phyloP scores from a whole-genome alignment of 2,113 vertebrate genomes.

The Macquaria australasica region DNA sequence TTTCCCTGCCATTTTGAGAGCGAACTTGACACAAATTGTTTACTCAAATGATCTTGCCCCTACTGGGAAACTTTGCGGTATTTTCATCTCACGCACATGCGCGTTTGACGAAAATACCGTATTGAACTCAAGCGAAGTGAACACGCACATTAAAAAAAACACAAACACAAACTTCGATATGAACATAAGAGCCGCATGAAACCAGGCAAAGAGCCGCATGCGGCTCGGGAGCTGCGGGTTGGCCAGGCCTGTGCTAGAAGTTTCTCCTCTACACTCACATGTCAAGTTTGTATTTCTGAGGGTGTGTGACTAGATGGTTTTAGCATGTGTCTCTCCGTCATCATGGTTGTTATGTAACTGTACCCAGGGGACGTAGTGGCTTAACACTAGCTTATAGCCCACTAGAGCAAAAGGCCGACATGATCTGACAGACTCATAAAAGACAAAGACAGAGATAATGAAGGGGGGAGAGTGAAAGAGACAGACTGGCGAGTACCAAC shows the following conservation, averaged over 20 bases:
- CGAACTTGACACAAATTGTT: too few relatives aligned
- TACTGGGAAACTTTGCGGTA: too few relatives aligned
- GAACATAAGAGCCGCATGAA: too few relatives aligned
- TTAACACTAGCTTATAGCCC: constrained; percentile 41
- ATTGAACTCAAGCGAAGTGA: too few relatives aligned
- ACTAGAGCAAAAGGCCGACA: constrained; percentile 35
- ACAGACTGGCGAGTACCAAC: neutral
- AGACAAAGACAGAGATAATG: constrained; percentile 31
- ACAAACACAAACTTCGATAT: too few relatives aligned
- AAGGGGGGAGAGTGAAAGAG: constrained; percentile 1
- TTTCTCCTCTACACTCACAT: neutral
- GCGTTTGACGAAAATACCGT: too few relatives aligned
- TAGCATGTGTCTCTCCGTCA: constrained; percentile 32
- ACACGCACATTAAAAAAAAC: too few relatives aligned
- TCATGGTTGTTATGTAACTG: constrained; percentile 39
- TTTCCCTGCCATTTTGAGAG: too few relatives aligned
- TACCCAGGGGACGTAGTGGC: constrained; percentile 22
- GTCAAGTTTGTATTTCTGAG: neutral
- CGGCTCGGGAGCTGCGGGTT: too few relatives aligned
- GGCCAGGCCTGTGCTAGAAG: neutral
- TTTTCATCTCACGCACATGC: too few relatives aligned
- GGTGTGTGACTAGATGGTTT: constrained; percentile 23
- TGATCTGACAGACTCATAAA: constrained; percentile 53
- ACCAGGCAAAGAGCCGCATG: too few relatives aligned
- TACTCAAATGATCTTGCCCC: too few relatives aligned